Evolutionary conservation across 2,888 invertebrate genomes (phyloP).

Genomic region (Caenorhabditis sinica): DNA sequence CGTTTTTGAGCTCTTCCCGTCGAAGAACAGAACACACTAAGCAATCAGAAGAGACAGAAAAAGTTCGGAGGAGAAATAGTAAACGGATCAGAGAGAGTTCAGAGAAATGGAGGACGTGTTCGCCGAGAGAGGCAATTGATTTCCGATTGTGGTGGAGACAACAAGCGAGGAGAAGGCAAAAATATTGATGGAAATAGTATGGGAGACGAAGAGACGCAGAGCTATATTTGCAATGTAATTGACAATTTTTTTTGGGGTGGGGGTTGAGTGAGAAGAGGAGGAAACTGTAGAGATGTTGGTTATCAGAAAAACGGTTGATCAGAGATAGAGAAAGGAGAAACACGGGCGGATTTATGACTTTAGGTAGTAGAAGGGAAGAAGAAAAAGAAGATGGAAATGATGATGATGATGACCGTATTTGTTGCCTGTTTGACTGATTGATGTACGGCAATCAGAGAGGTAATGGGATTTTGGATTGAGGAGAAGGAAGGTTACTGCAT

Average conservation of each 20-base stretch:
- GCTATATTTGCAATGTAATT: conserved; percentile 62
- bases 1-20: conserved; percentile 33
- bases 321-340: conserved; percentile 2
- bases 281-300: conserved; percentile 29
- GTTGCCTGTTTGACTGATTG: conserved; percentile 47
- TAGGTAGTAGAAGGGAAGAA: conserved; percentile 12
- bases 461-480: conserved; percentile 19
- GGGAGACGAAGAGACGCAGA: not conserved
- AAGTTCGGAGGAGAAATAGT: too few relatives aligned
- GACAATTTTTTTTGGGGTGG: conserved; percentile 63
- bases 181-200: conserved; percentile 17
- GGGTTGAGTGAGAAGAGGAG: conserved; percentile 4
- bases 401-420: conserved; percentile 50
- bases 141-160: conserved; percentile 18
- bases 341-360: conserved; percentile 55
- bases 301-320: conserved; percentile 40
- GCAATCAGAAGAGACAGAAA: conserved; percentile 4
- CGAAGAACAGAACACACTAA: conserved; percentile 25
- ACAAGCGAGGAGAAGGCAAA: conserved; percentile 13
- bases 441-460: conserved; percentile 16
- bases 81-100: conserved; percentile 37
- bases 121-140: conserved; percentile 43
- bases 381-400: not conserved
- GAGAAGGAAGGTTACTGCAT: conserved; percentile 1
- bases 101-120: conserved; percentile 22